Evolutionary conservation across 2,888 invertebrate species (phyloP).

Genomic region (Mythimna loreyi): DNA sequence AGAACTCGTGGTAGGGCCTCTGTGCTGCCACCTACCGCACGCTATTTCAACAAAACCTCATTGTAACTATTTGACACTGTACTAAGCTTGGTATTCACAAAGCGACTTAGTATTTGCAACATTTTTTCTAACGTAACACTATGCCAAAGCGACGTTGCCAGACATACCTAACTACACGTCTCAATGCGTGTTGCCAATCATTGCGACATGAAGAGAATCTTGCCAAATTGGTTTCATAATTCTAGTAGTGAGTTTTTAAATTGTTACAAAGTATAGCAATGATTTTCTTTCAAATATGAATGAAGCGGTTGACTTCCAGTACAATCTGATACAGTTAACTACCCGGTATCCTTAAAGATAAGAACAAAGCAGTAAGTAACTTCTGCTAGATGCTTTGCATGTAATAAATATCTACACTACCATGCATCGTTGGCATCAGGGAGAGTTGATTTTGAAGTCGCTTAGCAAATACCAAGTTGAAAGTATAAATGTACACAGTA

Average conservation of each 20-base stretch:
- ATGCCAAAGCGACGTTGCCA: conserved; percentile 24
- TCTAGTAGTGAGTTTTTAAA: not conserved
- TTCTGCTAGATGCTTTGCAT: too few species aligned
- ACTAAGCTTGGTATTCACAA: not conserved
- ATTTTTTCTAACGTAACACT: not conserved
- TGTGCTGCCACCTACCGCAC: too few species aligned
- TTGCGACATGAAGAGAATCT: conserved; percentile 25
- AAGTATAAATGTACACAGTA: not conserved
- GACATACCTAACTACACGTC: not conserved
- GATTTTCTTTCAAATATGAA: not conserved
- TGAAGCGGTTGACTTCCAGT: not conserved
- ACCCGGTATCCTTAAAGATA: not conserved
- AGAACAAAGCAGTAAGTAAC: too few species aligned
- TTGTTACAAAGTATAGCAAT: not conserved
- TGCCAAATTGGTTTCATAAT: conserved; percentile 29
- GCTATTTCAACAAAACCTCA: too few species aligned
- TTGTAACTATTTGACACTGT: not conserved
- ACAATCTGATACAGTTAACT: not conserved
- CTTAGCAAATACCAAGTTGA: not conserved
- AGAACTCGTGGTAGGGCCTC: too few species aligned
- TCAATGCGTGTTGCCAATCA: conserved; percentile 25
- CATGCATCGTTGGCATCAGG: not conserved
- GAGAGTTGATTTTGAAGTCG: not conserved
- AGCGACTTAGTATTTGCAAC: conserved; percentile 13
- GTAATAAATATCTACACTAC: not conserved